Evolutionary conservation across 2,113 vertebrate genomes (phyloP).

Genomic region (Sapayoa aenigma): DNA sequence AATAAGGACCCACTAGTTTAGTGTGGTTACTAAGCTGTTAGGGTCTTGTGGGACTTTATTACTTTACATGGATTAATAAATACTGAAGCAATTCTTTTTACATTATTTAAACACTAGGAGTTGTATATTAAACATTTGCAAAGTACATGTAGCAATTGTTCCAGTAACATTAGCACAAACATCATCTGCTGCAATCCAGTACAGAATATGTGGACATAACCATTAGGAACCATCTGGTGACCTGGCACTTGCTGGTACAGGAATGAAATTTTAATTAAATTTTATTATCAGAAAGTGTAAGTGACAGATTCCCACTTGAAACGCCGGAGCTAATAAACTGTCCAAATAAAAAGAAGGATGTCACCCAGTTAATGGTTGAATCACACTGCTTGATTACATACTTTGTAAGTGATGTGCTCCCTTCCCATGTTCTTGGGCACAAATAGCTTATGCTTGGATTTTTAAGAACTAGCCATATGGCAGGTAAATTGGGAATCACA

Average conservation of each 20-base stretch:
- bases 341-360: slow-evolving; percentile 51
- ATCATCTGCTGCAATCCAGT: slow-evolving; percentile 3
- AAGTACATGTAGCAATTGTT: neutral
- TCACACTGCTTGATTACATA: slow-evolving; percentile 20
- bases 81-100: neutral
- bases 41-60: neutral
- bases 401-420: slow-evolving; percentile 49
- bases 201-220: slow-evolving; percentile 57
- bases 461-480: slow-evolving; percentile 40
- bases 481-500: slow-evolving; percentile 34
- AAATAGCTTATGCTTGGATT: neutral
- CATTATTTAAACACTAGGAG: slow-evolving; percentile 26
- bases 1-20: neutral
- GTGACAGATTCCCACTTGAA: slow-evolving; percentile 66
- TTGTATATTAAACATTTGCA: neutral
- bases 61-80: slow-evolving; percentile 11
- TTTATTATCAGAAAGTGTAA: slow-evolving; percentile 69
- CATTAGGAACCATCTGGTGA: slow-evolving; percentile 72
- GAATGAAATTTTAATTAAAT: slow-evolving; percentile 76
- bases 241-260: slow-evolving; percentile 62
- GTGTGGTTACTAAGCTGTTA: neutral
- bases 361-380: slow-evolving; percentile 53
- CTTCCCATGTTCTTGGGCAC: slow-evolving; percentile 12
- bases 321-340: slow-evolving; percentile 52
- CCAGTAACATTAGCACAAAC: slow-evolving; percentile 20